Evolutionary conservation across 2,113 vertebrate genomes (phyloP), one percentile per base, ranked within the genome.

Genomic region (Malaclemys terrapin): DNA sequence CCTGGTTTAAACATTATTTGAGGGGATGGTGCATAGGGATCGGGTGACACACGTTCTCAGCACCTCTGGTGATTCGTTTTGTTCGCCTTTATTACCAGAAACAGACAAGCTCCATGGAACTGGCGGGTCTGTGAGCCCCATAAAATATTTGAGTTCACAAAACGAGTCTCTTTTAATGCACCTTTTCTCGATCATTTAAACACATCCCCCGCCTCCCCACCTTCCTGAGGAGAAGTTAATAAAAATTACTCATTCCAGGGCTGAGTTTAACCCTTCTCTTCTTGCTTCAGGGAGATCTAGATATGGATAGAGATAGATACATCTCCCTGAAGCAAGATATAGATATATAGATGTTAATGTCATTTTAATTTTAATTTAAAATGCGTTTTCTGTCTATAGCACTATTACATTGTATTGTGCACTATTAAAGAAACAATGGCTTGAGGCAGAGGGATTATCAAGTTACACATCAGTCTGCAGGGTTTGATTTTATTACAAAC

Each of bases 381-480:
- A 65, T 11, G n/a, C 38, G 25, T 27, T 42, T 78, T 50, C 10
- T 53, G 65, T 72, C n/a, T 24, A 13, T 75, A 16, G 3, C 56
- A 19, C 54, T 11, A 7, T 22, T 52, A 6, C 84, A 38, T 54
- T 75, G 9, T 52, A 22, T 53, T 54, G 50, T 19, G 65, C 27
- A 47, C 56, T 42, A 31, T 53, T 19, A 42, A 25, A 31, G 24
- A 12, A 42, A 38, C 49, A 42, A 72, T 27, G 25, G n/a, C 50
- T 75, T 8, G 50, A 52, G 65, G 50, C 27, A 95, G 91, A 96
- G 84, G 89, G 93, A 91, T 91, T 31, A 82, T 82, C 56, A 59
- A n/a, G 42, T 49, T 88, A 65, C 90, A 49, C 91, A 91, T 95
- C 91, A n/a, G 88, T 93, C 96, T 95, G 78, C 59, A 8, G 90